These are phyloP conservation scores for Typhlomys cinereus DNA, from an alignment of 2,113 vertebrate genomes.

Conservation along the genomic window DNA sequence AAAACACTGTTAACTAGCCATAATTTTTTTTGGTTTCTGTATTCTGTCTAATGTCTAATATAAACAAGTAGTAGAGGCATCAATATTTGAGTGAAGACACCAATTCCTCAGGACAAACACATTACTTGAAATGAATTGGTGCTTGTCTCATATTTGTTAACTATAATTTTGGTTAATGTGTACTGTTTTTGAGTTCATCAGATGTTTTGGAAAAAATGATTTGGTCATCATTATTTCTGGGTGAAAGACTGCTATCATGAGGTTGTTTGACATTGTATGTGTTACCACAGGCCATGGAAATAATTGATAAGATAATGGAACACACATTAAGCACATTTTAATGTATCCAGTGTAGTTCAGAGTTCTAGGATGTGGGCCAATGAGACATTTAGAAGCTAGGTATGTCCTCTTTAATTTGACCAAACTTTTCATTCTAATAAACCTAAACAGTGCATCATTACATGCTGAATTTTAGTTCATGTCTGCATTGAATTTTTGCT, in stretches of 20 bases:
- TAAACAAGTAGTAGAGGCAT: neutral
- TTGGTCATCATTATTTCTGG: neutral
- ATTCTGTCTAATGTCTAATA: neutral
- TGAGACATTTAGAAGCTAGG: slow-evolving; percentile 56
- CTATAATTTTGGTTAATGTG: neutral
- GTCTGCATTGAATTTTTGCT: neutral
- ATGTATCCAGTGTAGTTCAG: neutral
- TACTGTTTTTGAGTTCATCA: neutral
- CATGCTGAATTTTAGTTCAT: slow-evolving; percentile 8
- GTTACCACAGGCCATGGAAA: neutral
- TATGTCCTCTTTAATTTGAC: slow-evolving; percentile 26
- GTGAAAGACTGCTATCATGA: neutral
- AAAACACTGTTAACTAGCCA: neutral
- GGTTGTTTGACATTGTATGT: neutral
- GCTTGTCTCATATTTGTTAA: neutral
- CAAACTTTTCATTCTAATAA: slow-evolving; percentile 37
- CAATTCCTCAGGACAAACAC: neutral
- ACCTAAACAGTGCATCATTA: slow-evolving; percentile 20
- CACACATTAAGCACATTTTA: neutral
- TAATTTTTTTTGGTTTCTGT: neutral
- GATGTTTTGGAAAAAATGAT: neutral
- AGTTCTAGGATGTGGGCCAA: neutral
- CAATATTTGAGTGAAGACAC: neutral
- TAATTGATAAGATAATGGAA: slow-evolving; percentile 15
- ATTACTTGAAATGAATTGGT: neutral